phyloP scores from a whole-genome alignment of 1,140 invertebrate species.

The Heliconius hermathena region DNA sequence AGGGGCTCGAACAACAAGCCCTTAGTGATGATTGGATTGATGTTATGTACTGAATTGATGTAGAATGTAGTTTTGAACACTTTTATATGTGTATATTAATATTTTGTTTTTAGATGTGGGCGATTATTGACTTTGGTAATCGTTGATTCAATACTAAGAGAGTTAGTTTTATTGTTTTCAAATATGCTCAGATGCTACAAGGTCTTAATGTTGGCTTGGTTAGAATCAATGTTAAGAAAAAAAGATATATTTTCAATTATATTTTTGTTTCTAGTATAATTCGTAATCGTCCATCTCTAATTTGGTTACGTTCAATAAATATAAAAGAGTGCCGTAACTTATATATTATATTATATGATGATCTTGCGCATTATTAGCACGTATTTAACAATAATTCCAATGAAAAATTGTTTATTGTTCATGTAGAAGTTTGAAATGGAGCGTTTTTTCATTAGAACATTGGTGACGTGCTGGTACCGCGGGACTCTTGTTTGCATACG shows the following conservation, averaged over 20 bases:
- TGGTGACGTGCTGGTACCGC: slow-evolving; percentile 22
- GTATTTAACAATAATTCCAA: neutral
- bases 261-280: neutral
- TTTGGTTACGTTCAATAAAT: slow-evolving; percentile 25
- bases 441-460: slow-evolving; percentile 25
- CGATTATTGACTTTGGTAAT: neutral
- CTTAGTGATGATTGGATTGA: neutral
- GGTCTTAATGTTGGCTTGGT: neutral
- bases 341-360: slow-evolving; percentile 27
- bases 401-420: slow-evolving; percentile 8
- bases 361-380: neutral
- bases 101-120: slow-evolving; percentile 24
- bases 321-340: slow-evolving; percentile 28
- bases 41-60: slow-evolving; percentile 24
- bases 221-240: neutral
- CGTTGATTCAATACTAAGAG: neutral
- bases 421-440: neutral
- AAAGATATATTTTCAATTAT: neutral
- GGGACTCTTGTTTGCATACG: slow-evolving; percentile 58
- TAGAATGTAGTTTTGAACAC: slow-evolving; percentile 27
- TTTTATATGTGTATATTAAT: slow-evolving; percentile 25
- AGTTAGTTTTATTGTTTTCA: neutral
- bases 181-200: neutral
- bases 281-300: slow-evolving; percentile 12
- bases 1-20: neutral